A percentile compares a stretch with the other conserved stretches of the same genome.
phyloP scores from a whole-genome alignment of 2,113 vertebrate species.

The Donacobius atricapilla region DNA sequence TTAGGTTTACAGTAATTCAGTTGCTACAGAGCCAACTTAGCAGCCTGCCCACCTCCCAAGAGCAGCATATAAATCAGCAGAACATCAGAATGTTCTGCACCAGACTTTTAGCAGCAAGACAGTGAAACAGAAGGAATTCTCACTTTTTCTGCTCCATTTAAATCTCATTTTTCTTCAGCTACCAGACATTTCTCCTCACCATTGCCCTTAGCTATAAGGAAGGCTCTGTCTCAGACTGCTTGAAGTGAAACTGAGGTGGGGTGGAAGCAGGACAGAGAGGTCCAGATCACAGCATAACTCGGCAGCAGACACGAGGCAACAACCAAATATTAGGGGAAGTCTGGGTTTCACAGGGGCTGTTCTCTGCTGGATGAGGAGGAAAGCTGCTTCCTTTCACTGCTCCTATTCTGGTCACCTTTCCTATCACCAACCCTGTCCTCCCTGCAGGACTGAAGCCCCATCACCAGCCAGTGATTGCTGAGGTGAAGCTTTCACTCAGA shows the following conservation, averaged over 20 bases:
- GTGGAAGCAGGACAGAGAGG: not conserved
- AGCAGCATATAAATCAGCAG: slow-evolving; percentile 6
- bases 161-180: not conserved
- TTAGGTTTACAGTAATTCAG: slow-evolving; percentile 10
- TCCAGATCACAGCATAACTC: not conserved
- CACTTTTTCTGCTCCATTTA: slow-evolving; percentile 30
- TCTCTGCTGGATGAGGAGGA: not conserved
- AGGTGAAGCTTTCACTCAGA: not conserved
- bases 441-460: not conserved
- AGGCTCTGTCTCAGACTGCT: not conserved
- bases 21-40: slow-evolving; percentile 10
- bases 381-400: not conserved
- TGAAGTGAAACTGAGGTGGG: not conserved
- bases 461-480: not conserved
- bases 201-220: not conserved
- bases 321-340: not conserved
- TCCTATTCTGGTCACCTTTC: not conserved
- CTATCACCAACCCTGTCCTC: not conserved
- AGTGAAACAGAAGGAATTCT: slow-evolving; percentile 27
- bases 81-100: slow-evolving; percentile 1
- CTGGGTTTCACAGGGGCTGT: not conserved
- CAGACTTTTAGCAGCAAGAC: slow-evolving; percentile 57
- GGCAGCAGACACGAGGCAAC: not conserved
- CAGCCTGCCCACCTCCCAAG: slow-evolving; percentile 5
- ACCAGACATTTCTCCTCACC: not conserved